Percentiles rank a stretch among this genome's conserved stretches.
These are phyloP conservation scores for Ephestia elutella DNA, from an alignment of 1,140 invertebrate species.

Conservation along the genomic window DNA sequence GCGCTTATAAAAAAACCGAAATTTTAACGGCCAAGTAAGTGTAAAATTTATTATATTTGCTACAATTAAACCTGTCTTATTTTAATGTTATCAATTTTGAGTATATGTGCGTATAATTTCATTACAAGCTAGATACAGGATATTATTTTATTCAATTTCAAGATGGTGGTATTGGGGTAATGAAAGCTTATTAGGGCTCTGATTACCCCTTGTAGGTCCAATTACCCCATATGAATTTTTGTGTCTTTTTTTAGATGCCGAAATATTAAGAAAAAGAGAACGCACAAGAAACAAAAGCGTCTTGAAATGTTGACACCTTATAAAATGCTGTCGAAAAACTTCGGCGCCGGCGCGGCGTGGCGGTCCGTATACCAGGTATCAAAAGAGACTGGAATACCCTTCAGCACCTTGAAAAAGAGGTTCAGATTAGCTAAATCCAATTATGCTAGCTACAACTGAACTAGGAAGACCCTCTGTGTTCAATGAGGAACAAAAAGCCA, in stretches of 20 bases:
- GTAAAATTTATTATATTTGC: slow-evolving; percentile 16
- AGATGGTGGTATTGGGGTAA: slow-evolving; percentile 12
- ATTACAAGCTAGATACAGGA: slow-evolving; percentile 19
- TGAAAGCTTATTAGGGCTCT: slow-evolving; percentile 12
- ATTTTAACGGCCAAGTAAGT: slow-evolving; percentile 14
- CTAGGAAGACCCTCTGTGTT: slow-evolving; percentile 10
- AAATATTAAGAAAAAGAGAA: slow-evolving; percentile 12
- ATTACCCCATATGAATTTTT: slow-evolving; percentile 7
- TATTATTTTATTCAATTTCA: slow-evolving; percentile 14
- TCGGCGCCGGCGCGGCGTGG: slow-evolving; percentile 1
- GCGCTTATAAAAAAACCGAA: slow-evolving; percentile 12
- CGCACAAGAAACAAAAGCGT: slow-evolving; percentile 11
- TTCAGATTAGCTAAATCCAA: slow-evolving; percentile 12
- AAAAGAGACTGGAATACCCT: slow-evolving; percentile 16
- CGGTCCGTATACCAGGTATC: slow-evolving; percentile 12
- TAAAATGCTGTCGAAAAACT: slow-evolving; percentile 13
- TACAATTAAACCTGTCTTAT: slow-evolving; percentile 19
- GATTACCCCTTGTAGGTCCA: slow-evolving; percentile 12
- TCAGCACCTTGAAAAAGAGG: slow-evolving; percentile 14
- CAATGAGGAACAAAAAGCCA: slow-evolving; percentile 9
- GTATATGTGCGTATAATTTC: slow-evolving; percentile 17
- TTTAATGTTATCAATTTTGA: slow-evolving; percentile 19
- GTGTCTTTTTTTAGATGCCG: slow-evolving; percentile 9
- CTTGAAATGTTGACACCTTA: slow-evolving; percentile 8
- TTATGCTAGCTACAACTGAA: slow-evolving; percentile 9